Evolutionary conservation across 2,113 vertebrate genomes (phyloP).

Genomic region (Phainopepla nitens): DNA sequence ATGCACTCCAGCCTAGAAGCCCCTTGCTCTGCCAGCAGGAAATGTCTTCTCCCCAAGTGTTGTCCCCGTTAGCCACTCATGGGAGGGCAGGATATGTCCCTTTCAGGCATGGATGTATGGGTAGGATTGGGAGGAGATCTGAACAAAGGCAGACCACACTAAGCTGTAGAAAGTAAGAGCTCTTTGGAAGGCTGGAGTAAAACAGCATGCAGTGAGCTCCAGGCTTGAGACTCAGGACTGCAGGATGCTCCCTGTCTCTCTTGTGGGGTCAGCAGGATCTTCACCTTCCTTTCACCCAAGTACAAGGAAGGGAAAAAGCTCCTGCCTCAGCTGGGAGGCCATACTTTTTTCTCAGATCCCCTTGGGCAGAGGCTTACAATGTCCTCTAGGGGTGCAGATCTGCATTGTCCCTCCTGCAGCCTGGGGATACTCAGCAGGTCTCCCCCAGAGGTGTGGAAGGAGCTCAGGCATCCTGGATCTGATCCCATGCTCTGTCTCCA

Average conservation of each 20-base stretch:
- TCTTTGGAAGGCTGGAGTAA: not conserved
- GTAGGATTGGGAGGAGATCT: accelerated
- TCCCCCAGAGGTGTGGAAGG: not conserved
- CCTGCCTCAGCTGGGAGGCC: not conserved
- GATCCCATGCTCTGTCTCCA: accelerated
- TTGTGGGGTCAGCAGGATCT: not conserved
- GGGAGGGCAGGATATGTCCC: not conserved
- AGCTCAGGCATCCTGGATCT: not conserved
- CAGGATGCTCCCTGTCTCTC: not conserved
- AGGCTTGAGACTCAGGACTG: not conserved
- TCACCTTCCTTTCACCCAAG: not conserved
- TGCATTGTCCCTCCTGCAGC: not conserved
- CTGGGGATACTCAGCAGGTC: not conserved
- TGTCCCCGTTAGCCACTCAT: not conserved
- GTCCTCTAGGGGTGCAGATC: not conserved
- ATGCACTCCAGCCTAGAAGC: not conserved
- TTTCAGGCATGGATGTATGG: not conserved
- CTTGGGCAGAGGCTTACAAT: not conserved
- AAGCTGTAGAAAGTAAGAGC: not conserved
- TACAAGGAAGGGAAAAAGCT: not conserved
- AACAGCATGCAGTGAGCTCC: not conserved
- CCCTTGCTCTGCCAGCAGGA: not conserved
- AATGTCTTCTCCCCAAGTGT: accelerated
- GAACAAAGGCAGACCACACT: not conserved
- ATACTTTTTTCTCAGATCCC: not conserved